Percentiles rank a stretch among this genome's conserved stretches.
phyloP scores from a whole-genome alignment of 2,888 invertebrate genomes.

The Capitulum mitella region DNA sequence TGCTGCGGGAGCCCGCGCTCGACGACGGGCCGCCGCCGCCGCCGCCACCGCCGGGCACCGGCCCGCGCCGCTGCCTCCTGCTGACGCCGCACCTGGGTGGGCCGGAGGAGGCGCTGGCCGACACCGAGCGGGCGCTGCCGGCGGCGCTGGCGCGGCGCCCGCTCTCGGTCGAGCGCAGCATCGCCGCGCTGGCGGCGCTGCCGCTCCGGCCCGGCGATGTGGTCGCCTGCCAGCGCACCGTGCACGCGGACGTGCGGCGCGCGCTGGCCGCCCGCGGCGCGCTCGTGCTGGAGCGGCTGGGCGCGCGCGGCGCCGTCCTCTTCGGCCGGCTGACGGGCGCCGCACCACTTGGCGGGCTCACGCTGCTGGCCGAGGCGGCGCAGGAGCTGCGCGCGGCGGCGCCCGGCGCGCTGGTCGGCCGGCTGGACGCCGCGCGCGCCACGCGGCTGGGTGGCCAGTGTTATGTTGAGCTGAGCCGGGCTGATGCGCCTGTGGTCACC shows the following conservation, averaged over 20 bases:
- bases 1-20: neutral
- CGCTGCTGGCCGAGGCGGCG: neutral
- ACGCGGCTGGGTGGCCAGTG: neutral
- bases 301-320: neutral
- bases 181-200: neutral
- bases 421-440: neutral
- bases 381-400: neutral
- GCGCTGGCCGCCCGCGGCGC: neutral
- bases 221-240: slow-evolving; percentile 2
- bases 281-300: neutral
- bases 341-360: neutral
- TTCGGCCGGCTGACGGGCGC: neutral
- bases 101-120: neutral
- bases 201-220: neutral
- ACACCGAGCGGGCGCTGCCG: neutral
- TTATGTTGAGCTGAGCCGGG: neutral
- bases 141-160: neutral
- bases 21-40: neutral
- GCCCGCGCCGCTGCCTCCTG: neutral
- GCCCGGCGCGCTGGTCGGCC: neutral
- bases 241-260: neutral
- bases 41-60: too few species aligned
- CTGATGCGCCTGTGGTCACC: neutral
- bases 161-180: neutral
- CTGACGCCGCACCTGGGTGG: slow-evolving; percentile 2